Percentiles rank a stretch among this genome's conserved stretches.
Conservation (phyloP, 2,797 vertebrate genomes). For the Ctenosaura bakeri region DNA sequence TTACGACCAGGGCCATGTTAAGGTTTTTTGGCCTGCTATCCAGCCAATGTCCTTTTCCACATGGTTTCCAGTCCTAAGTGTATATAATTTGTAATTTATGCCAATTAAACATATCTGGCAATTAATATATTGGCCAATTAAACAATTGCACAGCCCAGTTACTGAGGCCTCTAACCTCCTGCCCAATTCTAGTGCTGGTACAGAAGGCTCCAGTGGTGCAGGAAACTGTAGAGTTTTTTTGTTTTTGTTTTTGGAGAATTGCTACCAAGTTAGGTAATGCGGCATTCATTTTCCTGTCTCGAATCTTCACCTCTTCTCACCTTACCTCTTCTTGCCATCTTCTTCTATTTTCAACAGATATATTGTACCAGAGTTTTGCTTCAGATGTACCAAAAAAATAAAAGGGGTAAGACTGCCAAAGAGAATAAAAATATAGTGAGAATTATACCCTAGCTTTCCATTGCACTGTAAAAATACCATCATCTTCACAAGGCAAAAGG, state of each 20-base stretch:
- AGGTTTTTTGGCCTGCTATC: too few relatives aligned
- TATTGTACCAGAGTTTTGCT: background rate
- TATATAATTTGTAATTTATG: too few relatives aligned
- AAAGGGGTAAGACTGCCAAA: background rate
- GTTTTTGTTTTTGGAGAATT: background rate
- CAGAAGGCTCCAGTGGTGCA: background rate
- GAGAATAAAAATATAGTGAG: conserved; percentile 1
- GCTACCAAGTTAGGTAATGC: too few relatives aligned
- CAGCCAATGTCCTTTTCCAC: too few relatives aligned
- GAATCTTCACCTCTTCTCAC: background rate
- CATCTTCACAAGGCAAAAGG: background rate
- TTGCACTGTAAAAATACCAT: background rate
- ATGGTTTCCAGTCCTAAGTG: too few relatives aligned
- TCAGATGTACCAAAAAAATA: background rate
- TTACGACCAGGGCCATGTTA: too few relatives aligned
- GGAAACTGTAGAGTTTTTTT: background rate
- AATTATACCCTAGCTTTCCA: background rate
- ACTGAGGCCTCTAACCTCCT: background rate
- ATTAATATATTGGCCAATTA: too few relatives aligned
- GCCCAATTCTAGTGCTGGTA: too few relatives aligned
- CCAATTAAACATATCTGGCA: too few relatives aligned
- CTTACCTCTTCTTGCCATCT: background rate
- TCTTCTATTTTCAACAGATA: conserved; percentile 1
- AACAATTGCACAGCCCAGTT: too few relatives aligned
- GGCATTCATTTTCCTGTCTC: background rate